Conservation (phyloP, 2,113 vertebrate species). For the Psophia crepitans region DNA sequence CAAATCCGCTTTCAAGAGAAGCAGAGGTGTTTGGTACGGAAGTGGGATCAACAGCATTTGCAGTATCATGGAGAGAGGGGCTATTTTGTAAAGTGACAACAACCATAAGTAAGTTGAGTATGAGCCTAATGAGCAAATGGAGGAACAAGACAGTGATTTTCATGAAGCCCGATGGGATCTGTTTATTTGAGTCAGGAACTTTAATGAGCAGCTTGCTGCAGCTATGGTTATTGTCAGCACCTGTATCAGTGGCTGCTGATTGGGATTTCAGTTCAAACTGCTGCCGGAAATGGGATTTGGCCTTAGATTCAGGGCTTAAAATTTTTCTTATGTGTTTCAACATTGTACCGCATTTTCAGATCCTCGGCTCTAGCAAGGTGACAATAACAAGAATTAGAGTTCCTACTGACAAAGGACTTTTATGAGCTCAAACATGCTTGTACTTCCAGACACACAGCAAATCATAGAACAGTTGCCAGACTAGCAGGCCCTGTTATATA, state of each 20-base stretch:
- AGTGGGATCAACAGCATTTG: not conserved
- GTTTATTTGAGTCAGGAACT: not conserved
- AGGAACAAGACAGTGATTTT: not conserved
- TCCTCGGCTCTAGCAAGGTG: not conserved
- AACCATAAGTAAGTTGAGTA: not conserved
- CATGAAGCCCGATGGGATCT: not conserved
- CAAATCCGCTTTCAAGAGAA: not conserved
- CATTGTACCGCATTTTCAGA: not conserved
- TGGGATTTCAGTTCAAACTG: not conserved
- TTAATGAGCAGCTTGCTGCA: slow-evolving; percentile 4
- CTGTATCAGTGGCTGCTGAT: not conserved
- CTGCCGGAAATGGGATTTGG: slow-evolving; percentile 20
- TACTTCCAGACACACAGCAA: not conserved
- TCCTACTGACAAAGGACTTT: not conserved
- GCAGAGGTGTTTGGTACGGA: not conserved
- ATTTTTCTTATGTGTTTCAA: fast-evolving
- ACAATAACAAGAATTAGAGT: not conserved
- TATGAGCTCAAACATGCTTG: not conserved
- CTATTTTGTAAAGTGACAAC: not conserved
- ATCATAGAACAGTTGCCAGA: not conserved
- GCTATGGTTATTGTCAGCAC: slow-evolving; percentile 34
- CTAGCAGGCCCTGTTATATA: not conserved
- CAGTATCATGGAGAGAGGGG: not conserved
- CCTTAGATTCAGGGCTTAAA: not conserved
- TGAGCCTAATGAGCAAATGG: not conserved